Evolutionary conservation across 1,140 invertebrate species (phyloP).

Genomic region (Lepidurus apus): DNA sequence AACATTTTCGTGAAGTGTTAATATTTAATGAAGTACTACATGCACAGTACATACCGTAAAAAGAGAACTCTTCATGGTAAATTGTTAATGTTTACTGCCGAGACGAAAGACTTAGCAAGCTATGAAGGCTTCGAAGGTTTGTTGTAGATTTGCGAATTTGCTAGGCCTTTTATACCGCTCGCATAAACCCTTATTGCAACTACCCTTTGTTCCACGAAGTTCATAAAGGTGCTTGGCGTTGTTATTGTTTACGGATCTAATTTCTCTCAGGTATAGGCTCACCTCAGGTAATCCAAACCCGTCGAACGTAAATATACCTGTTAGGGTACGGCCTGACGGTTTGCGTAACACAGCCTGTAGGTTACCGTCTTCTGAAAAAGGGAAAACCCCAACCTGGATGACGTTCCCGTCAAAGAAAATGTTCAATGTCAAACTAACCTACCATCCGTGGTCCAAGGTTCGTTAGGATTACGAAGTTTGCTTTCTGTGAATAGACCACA

Average conservation of each 20-base stretch:
- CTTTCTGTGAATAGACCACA: no score
- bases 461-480: no score
- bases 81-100: not conserved
- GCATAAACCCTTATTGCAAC: not conserved
- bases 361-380: no score
- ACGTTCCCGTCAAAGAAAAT: no score
- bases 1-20: not conserved
- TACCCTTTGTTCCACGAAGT: not conserved
- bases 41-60: not conserved
- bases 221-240: not conserved
- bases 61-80: not conserved
- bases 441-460: no score
- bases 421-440: no score
- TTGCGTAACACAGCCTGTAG: no score
- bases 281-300: not conserved
- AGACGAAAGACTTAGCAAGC: not conserved
- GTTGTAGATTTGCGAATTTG: not conserved
- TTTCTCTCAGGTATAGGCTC: not conserved
- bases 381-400: no score
- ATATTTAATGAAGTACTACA: not conserved
- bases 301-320: no score
- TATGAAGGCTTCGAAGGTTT: not conserved
- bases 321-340: no score
- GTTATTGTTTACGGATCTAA: not conserved
- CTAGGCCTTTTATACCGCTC: constrained; percentile 10